Percentiles rank a stretch among this genome's conserved stretches.
These are phyloP conservation scores for Sesia apiformis DNA, from an alignment of 2,888 invertebrate species.

Conservation along the genomic window DNA sequence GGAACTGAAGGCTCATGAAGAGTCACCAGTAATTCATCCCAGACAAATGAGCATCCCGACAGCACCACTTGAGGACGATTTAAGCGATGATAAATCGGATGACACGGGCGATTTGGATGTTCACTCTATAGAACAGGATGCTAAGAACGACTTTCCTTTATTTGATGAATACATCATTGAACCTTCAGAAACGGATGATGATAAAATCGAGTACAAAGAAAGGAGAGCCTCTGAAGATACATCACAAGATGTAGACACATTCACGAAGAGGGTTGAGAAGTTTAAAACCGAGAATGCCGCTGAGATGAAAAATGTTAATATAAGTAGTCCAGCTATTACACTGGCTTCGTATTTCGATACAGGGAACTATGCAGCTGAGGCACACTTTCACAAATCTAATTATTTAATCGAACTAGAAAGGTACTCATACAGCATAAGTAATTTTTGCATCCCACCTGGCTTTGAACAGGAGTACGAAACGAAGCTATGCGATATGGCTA, in stretches of 20 bases:
- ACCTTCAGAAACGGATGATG: constrained; percentile 54
- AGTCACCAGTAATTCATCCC: constrained; percentile 21
- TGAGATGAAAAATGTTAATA: constrained; percentile 14
- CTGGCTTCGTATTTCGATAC: constrained; percentile 65
- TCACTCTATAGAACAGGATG: constrained; percentile 59
- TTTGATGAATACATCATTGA: constrained; percentile 57
- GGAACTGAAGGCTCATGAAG: constrained; percentile 41
- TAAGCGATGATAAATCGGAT: constrained; percentile 41
- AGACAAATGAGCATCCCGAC: constrained; percentile 39
- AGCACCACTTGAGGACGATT: constrained; percentile 45
- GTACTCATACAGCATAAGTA: neutral
- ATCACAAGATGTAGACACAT: constrained; percentile 35
- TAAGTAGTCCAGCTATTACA: constrained; percentile 32
- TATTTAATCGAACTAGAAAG: neutral
- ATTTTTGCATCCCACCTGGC: constrained; percentile 46
- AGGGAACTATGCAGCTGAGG: constrained; percentile 60
- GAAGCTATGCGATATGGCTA: constrained; percentile 8
- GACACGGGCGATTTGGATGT: constrained; percentile 52
- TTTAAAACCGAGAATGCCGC: constrained; percentile 32
- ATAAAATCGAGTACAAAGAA: constrained; percentile 46
- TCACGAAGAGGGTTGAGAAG: constrained; percentile 53
- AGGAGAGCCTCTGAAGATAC: constrained; percentile 30
- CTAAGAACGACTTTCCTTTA: constrained; percentile 55
- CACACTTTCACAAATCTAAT: constrained; percentile 20
- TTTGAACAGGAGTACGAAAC: constrained; percentile 50